Base-by-base conservation (phyloP, 2,113 vertebrate genomes). In the Bufo gargarizans region DNA sequence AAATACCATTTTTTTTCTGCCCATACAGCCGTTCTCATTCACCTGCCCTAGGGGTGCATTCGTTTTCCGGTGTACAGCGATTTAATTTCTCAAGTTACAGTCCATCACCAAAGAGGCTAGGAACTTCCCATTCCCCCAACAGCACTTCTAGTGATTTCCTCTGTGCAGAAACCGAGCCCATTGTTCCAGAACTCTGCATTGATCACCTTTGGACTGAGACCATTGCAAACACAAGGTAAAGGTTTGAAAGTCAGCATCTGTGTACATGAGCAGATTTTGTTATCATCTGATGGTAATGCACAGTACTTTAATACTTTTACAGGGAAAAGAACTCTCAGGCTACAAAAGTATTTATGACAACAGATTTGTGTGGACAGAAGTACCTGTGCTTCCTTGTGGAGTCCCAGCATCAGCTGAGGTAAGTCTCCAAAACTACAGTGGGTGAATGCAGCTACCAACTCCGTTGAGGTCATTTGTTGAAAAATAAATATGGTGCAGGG, bases 311-410 rank as follows among this genome's bases (percentile, higher is more conserved):
- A 4, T 78, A 50, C 1, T 55, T 55, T 79, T 19, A 0, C 89
- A 99, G 98, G 91, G 97, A 99, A 93, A 98, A 97, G 94, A 99
- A 96, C 92, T 97, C 97, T 91, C 97, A 97, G 89, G 97, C 98
- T 0, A 96, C 97, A 0, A 99, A 99, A 94, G 97, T 98, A 19
- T 99, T 99, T 90, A 95, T 98, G 92, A 98, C 96, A 22, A 95
- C 97, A 7, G 98, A 99, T 90, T 92, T 99, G 6, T 99, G 98
- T 91, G 97, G 98, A 78, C 98, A 98, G 90, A 96, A 93, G 67
- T 99, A 97, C 89, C 92, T 99, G 84, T 99, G 98, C 90, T 99
- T 98, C 91, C 91, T 99, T 71, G 96, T 99, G 88, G 98, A 99
- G 90, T 97, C 97, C 14, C 97, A 98, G 90, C 96, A 98, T 67